Evolutionary conservation across 2,113 vertebrate species (phyloP).

Genomic region (Thryonomys swinderianus): DNA sequence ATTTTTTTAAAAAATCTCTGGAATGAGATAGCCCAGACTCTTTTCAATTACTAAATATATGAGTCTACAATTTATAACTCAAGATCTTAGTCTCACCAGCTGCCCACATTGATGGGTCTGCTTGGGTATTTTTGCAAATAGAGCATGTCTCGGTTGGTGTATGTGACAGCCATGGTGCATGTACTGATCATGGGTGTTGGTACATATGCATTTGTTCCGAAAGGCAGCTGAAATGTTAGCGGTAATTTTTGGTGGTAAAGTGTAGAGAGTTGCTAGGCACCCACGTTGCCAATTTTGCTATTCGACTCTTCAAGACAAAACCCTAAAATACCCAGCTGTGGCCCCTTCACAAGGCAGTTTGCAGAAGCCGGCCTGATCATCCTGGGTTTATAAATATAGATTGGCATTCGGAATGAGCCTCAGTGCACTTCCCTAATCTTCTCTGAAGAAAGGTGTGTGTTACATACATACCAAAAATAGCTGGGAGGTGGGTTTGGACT

Average conservation of each 20-base stretch:
- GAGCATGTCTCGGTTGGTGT: not conserved
- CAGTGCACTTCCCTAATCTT: not conserved
- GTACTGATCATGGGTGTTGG: too few species aligned
- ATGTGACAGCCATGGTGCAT: not conserved
- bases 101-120: not conserved
- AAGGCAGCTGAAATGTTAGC: not conserved
- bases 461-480: constrained; percentile 2
- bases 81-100: rapidly evolving
- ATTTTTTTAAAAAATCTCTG: not conserved
- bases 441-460: not conserved
- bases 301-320: not conserved
- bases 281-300: too few species aligned
- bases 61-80: rapidly evolving
- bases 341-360: not conserved
- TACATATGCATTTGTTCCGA: too few species aligned
- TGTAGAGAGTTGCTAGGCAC: not conserved
- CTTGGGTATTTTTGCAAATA: not conserved
- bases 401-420: constrained; percentile 13
- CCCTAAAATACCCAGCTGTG: not conserved
- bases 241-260: not conserved
- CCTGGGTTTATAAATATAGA: not conserved
- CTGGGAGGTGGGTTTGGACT: constrained; percentile 42
- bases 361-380: rapidly evolving
- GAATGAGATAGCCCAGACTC: not conserved
- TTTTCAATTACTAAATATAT: not conserved